A percentile compares a stretch with the other conserved stretches of the same genome.
These are phyloP conservation scores for Hydropotes inermis DNA, from an alignment of 2,113 vertebrate species.

Conservation along the genomic window DNA sequence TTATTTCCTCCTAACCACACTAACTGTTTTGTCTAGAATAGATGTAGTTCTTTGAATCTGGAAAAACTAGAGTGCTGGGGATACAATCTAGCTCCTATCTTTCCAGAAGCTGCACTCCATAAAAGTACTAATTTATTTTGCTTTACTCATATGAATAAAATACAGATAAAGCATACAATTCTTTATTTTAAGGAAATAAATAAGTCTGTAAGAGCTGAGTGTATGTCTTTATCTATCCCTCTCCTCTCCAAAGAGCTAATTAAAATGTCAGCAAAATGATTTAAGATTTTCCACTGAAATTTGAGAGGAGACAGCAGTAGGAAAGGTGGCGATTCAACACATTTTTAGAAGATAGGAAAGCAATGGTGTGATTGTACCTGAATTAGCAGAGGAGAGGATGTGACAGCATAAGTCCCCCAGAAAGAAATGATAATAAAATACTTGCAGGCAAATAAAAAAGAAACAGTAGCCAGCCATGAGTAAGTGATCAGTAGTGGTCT, in stretches of 20 bases:
- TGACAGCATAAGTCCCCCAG: background rate
- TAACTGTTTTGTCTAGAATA: background rate
- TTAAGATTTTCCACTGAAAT: background rate
- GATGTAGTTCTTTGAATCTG: background rate
- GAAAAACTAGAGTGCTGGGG: background rate
- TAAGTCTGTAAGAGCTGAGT: background rate
- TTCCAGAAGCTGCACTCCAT: background rate
- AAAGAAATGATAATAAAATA: background rate
- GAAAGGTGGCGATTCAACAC: background rate
- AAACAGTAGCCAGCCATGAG: background rate
- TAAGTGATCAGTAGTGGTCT: fast-evolving
- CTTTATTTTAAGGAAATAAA: background rate
- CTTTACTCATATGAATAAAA: background rate
- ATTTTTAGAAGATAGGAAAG: background rate
- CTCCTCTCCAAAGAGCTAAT: background rate
- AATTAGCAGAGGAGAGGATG: background rate
- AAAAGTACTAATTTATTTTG: background rate
- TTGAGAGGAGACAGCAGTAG: background rate
- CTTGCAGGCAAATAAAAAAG: background rate
- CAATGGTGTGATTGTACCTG: too few relatives aligned
- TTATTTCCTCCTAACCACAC: background rate
- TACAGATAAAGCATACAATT: background rate
- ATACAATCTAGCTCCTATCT: background rate
- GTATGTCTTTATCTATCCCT: background rate
- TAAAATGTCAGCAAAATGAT: background rate